A percentile compares a stretch with the other conserved stretches of the same genome.
These are phyloP conservation scores for Heliconius melpomene DNA, from an alignment of 1,140 invertebrate species.

Conservation along the genomic window DNA sequence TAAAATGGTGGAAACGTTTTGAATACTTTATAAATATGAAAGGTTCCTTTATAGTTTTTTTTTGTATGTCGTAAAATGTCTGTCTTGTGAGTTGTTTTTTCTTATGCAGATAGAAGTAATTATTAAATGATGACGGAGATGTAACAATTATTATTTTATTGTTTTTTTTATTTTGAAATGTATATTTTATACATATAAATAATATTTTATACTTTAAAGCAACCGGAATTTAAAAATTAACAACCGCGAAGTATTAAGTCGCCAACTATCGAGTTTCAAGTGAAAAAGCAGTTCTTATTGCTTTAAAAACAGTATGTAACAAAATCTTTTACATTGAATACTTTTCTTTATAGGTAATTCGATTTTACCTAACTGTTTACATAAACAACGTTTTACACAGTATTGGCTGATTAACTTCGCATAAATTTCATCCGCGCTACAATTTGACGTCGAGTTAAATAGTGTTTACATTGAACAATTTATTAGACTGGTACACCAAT, in stretches of 20 bases:
- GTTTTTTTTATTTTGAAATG: background rate
- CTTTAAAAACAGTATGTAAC: background rate
- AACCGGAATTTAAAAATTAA: no score
- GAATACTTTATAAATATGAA: background rate
- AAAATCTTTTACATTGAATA: background rate
- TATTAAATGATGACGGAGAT: background rate
- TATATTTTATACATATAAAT: no score
- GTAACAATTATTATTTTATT: background rate
- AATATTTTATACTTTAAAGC: no score
- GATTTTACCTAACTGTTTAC: background rate
- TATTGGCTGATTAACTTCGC: conserved; percentile 4
- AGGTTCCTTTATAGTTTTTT: conserved; percentile 2
- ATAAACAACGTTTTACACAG: background rate
- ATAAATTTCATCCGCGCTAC: background rate
- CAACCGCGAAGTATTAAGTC: no score
- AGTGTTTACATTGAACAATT: conserved; percentile 7
- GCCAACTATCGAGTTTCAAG: no score
- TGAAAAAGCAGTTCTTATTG: no score
- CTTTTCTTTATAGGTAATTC: background rate
- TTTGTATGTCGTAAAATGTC: conserved; percentile 10
- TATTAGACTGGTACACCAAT: background rate
- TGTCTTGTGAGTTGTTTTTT: background rate
- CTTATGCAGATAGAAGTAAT: background rate
- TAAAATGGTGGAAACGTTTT: conserved; percentile 11
- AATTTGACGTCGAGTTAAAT: background rate